A percentile compares a stretch with the other conserved stretches of the same genome.
Evolutionary conservation across 2,797 vertebrate species (phyloP).

Genomic region (Rhodeus uyekii): DNA sequence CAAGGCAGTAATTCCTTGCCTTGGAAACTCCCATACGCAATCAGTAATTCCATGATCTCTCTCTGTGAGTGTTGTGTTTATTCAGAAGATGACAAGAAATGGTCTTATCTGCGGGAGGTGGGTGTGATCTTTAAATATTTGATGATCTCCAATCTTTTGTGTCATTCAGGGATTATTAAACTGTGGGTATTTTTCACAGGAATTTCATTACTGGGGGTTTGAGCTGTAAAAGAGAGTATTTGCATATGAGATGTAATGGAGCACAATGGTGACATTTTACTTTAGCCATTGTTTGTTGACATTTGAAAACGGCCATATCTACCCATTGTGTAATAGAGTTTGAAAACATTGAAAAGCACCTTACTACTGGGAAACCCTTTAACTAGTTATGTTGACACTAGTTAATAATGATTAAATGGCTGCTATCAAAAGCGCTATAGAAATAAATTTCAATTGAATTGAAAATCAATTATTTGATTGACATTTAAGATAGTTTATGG

Average conservation of each 20-base stretch:
- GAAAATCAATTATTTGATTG: neutral
- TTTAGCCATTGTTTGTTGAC: constrained; percentile 39
- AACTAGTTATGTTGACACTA: neutral
- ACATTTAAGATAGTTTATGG: neutral
- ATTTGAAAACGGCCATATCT: constrained; percentile 43
- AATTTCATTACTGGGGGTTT: constrained; percentile 33
- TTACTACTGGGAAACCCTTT: neutral
- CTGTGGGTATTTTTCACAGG: constrained; percentile 37
- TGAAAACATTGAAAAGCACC: neutral
- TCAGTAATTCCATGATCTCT: neutral
- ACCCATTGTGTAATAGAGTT: neutral
- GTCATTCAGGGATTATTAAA: constrained; percentile 28
- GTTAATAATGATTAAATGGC: neutral
- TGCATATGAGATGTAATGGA: constrained; percentile 41
- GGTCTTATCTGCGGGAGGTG: neutral
- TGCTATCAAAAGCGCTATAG: neutral
- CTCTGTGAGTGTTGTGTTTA: neutral
- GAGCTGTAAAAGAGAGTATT: constrained; percentile 26
- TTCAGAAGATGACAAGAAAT: constrained; percentile 1
- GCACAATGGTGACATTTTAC: constrained; percentile 44
- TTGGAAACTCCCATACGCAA: constrained; percentile 12
- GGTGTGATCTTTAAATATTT: constrained; percentile 27
- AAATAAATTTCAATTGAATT: neutral
- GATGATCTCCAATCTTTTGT: neutral
- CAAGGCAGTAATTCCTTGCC: neutral